Evolutionary conservation across 2,797 vertebrate genomes (phyloP), one percentile per base, ranked within the genome.

Genomic region (Glyptemys insculpta): DNA sequence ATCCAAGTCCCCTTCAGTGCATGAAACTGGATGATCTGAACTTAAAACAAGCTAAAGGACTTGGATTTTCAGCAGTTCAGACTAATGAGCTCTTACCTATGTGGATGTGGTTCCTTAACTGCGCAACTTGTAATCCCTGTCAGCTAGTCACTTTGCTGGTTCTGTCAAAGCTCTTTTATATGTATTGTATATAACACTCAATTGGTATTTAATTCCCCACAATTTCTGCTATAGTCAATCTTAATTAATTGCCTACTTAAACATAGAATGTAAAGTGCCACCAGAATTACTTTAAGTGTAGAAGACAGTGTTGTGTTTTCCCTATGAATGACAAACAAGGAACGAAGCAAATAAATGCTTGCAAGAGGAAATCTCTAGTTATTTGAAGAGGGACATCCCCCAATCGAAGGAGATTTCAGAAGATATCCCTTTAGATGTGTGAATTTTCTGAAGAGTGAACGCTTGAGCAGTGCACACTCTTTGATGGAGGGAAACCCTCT

Each of bases 191-290:
- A 93, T 47, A 86, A 87, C 85, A 91, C 96, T 88, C 94, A 92
- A 93, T 89, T 94, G 90, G 87, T 95, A 29, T 97, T 97, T 97
- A 97, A 97, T 97, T 97, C 95, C 94, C 94, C 92, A 89, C 81
- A 41, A 89, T 97, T 97, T 96, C 95, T 91, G 83, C 92, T 93
- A 92, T 49, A 96, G 89, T 90, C 93, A 10, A 41, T 54, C 95
- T 96, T 95, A 96, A 97, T 97, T 97, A 96, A 96, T 97, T 65
- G 91, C 96, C 96, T 97, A 93, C 83, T 96, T 96, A 96, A 96
- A 93, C 86, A 23, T 41, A 89, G 96, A 52, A 95, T 97, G 96
- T 97, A 96, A 85, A 97, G 87, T 3, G 0, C 85, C 83, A 85
- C 93, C 93, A 94, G 93, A 95, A 93, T 3, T 88, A 50, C 81